Evolutionary conservation across 2,888 invertebrate genomes (phyloP), one percentile per base, ranked within the genome.

Genomic region (Morpho deidamia): DNA sequence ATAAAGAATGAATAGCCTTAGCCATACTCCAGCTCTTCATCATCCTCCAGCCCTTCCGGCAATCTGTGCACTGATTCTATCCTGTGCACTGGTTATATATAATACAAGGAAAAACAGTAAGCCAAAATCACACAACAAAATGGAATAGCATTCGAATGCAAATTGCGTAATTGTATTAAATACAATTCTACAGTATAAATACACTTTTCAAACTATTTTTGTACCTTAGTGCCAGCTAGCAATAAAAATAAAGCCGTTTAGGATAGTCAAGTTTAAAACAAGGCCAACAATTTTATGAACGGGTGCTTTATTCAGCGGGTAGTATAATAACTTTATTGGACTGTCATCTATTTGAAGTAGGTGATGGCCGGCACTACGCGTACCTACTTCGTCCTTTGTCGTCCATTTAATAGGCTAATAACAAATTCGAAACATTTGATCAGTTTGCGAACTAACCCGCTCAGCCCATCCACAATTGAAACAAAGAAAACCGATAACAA

Each of bases 291-390:
- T 63, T 83, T 83, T 82, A 84, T 70, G 75, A 74, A 62, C 60
- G 59, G 69, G 59, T 71, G 72, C 68, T 81, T 76, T 76, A 81
- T 80, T 77, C 84, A 80, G 78, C 81, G 74, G 83, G 83, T 62
- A 79, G 79, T 68, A 44, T 64, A 66, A 65, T 66, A 61, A 64
- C 64, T 68, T 68, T 69, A 70, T 68, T 67, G 61, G 60, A 51
- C 56, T 52, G 59, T 67, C 60, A 51, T 58, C 50, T 60, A 58
- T 60, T 60, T 52, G 60, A 57, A 59, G 55, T 56, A 51, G 33
- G 40, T 40, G 46, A 32, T 46, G 35, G 7, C 40, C 11, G 40
- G 7, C 33, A 33, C 11, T n/a, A 38, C 32, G 37, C 32, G 32
- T n/a, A 11, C 39, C n/a, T n/a, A n/a, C n/a, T 39, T 14, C 12